A percentile compares a stretch with the other conserved stretches of the same genome.
phyloP scores from a whole-genome alignment of 2,797 vertebrate species.

The Meda fulgida region DNA sequence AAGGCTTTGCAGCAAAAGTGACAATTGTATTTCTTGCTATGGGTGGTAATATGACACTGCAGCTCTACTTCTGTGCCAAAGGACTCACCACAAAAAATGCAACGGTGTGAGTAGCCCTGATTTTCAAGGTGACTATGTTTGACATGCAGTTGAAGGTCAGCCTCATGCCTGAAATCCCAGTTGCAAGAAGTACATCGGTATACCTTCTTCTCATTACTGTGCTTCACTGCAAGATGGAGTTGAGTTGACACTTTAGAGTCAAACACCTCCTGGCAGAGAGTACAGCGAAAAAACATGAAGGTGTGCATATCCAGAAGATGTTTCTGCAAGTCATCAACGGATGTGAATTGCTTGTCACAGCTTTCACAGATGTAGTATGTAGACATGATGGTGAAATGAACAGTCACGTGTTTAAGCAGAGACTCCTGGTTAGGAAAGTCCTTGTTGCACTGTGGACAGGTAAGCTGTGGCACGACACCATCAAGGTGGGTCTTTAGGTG shows the following conservation, averaged over 20 bases:
- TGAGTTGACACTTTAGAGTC: conserved; percentile 99
- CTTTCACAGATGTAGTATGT: conserved; percentile 99
- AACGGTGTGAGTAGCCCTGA: conserved; percentile 94
- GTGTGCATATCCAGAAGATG: conserved; percentile 99
- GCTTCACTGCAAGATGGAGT: conserved; percentile 96
- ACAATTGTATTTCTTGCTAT: conserved; percentile 99
- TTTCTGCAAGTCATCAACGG: conserved; percentile 97
- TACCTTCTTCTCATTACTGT: conserved; percentile 97
- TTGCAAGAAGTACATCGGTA: conserved; percentile 97
- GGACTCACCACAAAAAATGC: conserved; percentile 97
- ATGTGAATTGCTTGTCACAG: conserved; percentile 98
- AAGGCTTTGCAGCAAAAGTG: conserved; percentile 99
- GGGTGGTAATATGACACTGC: conserved; percentile 97
- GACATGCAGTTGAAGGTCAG: conserved; percentile 94
- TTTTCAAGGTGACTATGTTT: conserved; percentile 98
- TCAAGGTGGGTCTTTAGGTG: conserved; percentile 98
- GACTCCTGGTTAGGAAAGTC: conserved; percentile 98
- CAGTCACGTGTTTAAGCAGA: conserved; percentile 95
- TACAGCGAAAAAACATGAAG: conserved; percentile 98
- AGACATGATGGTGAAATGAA: conserved; percentile 97
- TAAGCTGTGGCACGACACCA: conserved; percentile 90
- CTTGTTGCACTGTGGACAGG: conserved; percentile 98
- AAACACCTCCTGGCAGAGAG: conserved; percentile 97
- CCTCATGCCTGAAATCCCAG: conserved; percentile 97
- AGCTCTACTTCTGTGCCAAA: conserved; percentile 98